phyloP scores from a whole-genome alignment of 1,140 invertebrate genomes.

The Drosophila busckii region DNA sequence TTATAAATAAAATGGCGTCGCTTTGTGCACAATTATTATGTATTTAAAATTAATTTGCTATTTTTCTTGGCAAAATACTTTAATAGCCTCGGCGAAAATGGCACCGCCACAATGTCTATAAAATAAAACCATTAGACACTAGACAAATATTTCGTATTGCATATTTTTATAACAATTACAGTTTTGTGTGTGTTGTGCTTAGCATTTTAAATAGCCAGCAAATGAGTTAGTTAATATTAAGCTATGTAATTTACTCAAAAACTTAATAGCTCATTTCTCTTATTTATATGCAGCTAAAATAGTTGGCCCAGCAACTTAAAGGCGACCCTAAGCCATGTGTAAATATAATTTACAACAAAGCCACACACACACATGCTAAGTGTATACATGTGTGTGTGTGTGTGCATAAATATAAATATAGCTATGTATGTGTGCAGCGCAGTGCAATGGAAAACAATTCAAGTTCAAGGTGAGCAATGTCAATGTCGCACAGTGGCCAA shows the following conservation, averaged over 20 bases:
- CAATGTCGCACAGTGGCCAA: constrained; percentile 6
- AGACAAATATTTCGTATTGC: too few species aligned
- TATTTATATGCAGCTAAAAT: too few species aligned
- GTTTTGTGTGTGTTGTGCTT: too few species aligned
- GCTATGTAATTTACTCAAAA: too few species aligned
- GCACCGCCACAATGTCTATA: constrained; percentile 14
- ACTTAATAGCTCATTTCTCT: too few species aligned
- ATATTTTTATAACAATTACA: too few species aligned
- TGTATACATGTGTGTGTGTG: background rate
- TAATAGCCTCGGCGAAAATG: constrained; percentile 22
- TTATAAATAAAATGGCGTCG: background rate
- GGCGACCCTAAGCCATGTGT: constrained; percentile 2
- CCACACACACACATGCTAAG: background rate
- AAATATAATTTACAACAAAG: constrained; percentile 19
- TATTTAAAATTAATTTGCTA: constrained; percentile 12
- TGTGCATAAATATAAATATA: constrained; percentile 40
- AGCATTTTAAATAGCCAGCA: too few species aligned
- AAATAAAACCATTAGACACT: too few species aligned
- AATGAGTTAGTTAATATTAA: too few species aligned
- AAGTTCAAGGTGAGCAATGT: constrained; percentile 61
- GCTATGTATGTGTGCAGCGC: too few species aligned
- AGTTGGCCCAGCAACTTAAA: too few species aligned
- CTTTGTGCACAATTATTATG: constrained; percentile 22
- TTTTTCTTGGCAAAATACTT: constrained; percentile 28
- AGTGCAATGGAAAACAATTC: constrained; percentile 59